Evolutionary conservation across 1,140 invertebrate species (phyloP).

Genomic region (Babylonia areolata): DNA sequence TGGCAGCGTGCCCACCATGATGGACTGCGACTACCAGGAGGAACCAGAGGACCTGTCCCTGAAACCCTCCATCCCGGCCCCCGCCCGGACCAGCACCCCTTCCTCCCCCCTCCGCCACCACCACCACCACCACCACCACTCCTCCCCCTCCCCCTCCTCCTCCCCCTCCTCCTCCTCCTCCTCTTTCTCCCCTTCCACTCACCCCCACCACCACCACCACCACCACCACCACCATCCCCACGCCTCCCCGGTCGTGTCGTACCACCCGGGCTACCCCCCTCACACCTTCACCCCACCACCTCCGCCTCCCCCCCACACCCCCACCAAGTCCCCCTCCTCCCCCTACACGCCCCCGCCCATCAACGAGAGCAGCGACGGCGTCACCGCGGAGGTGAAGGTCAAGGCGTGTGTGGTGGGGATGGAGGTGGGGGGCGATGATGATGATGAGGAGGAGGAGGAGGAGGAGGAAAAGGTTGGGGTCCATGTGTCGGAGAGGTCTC

Average conservation of each 20-base stretch:
- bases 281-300: neutral
- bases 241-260: neutral
- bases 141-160: neutral
- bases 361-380: neutral
- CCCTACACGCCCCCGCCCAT: neutral
- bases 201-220: neutral
- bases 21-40: conserved; percentile 33
- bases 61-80: neutral
- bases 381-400: neutral
- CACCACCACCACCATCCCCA: neutral
- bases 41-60: conserved; percentile 55
- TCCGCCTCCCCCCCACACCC: no score
- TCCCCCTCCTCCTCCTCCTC: neutral
- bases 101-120: neutral
- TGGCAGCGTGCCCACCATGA: neutral
- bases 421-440: no score
- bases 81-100: neutral
- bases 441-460: no score
- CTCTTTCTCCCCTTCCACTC: neutral
- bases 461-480: no score
- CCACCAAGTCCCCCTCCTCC: no score
- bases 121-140: neutral
- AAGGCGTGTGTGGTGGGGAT: neutral
- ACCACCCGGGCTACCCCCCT: neutral
- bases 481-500: no score